Evolutionary conservation across 2,888 invertebrate species (phyloP).

Genomic region (Drepanosiphum platanoidis): DNA sequence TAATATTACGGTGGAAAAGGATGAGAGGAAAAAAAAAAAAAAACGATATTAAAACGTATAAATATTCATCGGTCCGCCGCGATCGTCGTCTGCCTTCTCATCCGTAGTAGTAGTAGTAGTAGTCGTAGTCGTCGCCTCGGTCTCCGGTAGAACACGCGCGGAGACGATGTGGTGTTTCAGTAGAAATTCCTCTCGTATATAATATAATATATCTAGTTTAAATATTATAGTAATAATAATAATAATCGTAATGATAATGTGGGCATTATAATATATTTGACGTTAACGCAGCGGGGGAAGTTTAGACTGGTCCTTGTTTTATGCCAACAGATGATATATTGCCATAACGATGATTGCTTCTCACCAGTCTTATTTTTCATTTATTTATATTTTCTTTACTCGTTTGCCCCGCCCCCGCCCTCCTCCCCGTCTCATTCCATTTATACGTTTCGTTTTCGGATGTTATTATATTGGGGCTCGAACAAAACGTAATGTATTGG

Average conservation of each 20-base stretch:
- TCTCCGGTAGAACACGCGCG: background rate
- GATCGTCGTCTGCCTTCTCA: background rate
- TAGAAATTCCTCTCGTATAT: slow-evolving; percentile 31
- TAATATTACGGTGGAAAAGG: slow-evolving; percentile 12
- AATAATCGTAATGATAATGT: slow-evolving; percentile 57
- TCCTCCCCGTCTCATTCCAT: background rate
- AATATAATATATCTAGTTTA: slow-evolving; percentile 44
- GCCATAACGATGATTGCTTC: slow-evolving; percentile 61
- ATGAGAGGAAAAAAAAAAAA: background rate
- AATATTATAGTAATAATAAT: slow-evolving; percentile 49
- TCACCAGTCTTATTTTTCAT: slow-evolving; percentile 60
- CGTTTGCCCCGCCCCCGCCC: background rate
- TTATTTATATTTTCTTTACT: slow-evolving; percentile 52
- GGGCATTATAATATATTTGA: slow-evolving; percentile 61
- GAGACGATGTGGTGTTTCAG: slow-evolving; percentile 1
- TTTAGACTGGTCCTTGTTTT: slow-evolving; percentile 61
- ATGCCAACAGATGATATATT: slow-evolving; percentile 62
- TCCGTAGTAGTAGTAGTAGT: background rate
- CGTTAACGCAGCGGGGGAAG: slow-evolving; percentile 60
- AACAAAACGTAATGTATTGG: slow-evolving; percentile 29
- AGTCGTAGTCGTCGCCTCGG: background rate
- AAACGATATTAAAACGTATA: slow-evolving; percentile 38
- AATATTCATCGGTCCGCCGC: slow-evolving; percentile 45
- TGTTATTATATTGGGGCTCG: background rate
- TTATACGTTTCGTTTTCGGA: slow-evolving; percentile 29